These are phyloP conservation scores for Trachelus tabidus DNA, from an alignment of 2,888 invertebrate genomes.

Conservation along the genomic window DNA sequence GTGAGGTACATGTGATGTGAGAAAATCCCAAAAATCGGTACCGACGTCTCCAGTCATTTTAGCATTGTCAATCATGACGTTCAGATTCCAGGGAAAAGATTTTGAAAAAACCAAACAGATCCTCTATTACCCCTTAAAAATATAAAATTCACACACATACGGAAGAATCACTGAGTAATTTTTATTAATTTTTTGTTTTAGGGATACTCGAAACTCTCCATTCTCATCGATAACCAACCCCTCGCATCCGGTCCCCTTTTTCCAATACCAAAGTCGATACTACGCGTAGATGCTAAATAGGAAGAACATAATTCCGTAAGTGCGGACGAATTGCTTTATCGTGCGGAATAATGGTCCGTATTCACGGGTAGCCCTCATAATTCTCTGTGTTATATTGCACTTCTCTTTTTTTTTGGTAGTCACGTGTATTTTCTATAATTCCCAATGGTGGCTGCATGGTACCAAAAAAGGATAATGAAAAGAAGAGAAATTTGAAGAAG, in stretches of 20 bases:
- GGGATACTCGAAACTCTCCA: not conserved
- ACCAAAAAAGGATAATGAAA: no score
- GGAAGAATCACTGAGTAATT: no score
- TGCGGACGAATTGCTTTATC: slow-evolving; percentile 60
- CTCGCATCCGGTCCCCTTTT: not conserved
- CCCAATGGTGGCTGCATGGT: no score
- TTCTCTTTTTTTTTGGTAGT: slow-evolving; percentile 29
- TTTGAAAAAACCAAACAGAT: no score
- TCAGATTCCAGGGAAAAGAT: no score
- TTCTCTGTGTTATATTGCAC: slow-evolving; percentile 49
- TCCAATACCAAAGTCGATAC: slow-evolving; percentile 1
- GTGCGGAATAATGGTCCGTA: slow-evolving; percentile 61
- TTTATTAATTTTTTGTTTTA: no score
- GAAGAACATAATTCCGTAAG: slow-evolving; percentile 55
- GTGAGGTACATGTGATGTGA: not conserved
- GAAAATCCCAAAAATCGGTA: not conserved
- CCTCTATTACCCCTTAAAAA: no score
- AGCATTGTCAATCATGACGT: not conserved
- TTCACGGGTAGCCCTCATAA: slow-evolving; percentile 54
- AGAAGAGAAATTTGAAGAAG: no score
- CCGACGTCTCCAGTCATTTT: not conserved
- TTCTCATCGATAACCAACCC: not conserved
- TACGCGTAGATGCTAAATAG: slow-evolving; percentile 55
- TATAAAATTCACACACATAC: no score
- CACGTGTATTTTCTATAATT: no score